Percentiles rank a stretch among this genome's conserved stretches.
These are phyloP conservation scores for Platycheirus albimanus DNA, from an alignment of 2,888 invertebrate genomes.

Conservation along the genomic window DNA sequence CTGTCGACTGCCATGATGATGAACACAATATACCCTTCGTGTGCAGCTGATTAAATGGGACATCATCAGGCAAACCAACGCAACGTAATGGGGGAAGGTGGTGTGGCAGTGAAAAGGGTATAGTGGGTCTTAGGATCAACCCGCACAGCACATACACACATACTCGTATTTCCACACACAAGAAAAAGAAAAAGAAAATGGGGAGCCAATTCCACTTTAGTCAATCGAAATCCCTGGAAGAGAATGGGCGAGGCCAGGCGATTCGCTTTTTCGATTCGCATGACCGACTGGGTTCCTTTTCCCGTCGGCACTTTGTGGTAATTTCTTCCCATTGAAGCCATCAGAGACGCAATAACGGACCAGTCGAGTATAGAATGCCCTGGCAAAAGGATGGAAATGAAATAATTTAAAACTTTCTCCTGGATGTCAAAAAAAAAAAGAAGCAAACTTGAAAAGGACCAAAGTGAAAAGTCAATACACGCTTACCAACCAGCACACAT, in stretches of 20 bases:
- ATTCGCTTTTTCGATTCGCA: slow-evolving; percentile 66
- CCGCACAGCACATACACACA: slow-evolving; percentile 20
- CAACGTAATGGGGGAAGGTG: too few relatives aligned
- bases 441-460: slow-evolving; percentile 56
- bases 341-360: slow-evolving; percentile 33
- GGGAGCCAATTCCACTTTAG: slow-evolving; percentile 36
- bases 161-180: too few relatives aligned
- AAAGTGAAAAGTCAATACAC: slow-evolving; percentile 70
- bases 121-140: slow-evolving; percentile 21
- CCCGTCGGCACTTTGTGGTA: slow-evolving; percentile 71
- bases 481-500: slow-evolving; percentile 31
- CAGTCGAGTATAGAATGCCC: slow-evolving; percentile 16
- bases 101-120: too few relatives aligned
- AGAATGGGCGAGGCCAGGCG: slow-evolving; percentile 52
- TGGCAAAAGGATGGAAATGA: slow-evolving; percentile 58
- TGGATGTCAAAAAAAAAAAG: slow-evolving; percentile 39
- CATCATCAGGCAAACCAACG: slow-evolving; percentile 52
- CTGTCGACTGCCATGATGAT: slow-evolving; percentile 32
- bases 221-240: slow-evolving; percentile 55
- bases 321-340: slow-evolving; percentile 65
- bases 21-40: slow-evolving; percentile 54
- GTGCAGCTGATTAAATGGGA: slow-evolving; percentile 71
- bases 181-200: too few relatives aligned
- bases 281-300: slow-evolving; percentile 62
- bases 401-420: slow-evolving; percentile 72